Evolutionary conservation across 2,888 invertebrate species (phyloP).

Genomic region (Himalopsyche kuldschensis): DNA sequence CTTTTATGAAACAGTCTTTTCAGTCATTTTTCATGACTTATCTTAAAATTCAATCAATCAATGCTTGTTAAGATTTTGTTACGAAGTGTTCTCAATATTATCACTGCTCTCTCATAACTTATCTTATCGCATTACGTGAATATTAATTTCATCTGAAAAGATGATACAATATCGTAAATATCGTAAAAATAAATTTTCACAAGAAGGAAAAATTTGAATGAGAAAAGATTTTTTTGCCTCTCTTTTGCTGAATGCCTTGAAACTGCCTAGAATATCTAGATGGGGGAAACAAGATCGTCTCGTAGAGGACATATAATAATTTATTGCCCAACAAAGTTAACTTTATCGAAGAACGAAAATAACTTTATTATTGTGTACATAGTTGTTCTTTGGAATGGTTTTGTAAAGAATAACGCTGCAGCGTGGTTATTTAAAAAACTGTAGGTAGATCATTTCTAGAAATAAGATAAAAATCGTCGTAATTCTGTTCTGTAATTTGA

Average conservation of each 20-base stretch:
- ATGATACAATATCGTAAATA: too few relatives aligned
- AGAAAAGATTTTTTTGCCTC: background rate
- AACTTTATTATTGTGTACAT: conserved; percentile 56
- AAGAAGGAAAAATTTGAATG: background rate
- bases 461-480: too few relatives aligned
- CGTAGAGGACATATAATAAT: conserved; percentile 45
- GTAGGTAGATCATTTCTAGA: too few relatives aligned
- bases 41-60: too few relatives aligned
- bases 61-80: too few relatives aligned
- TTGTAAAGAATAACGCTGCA: background rate
- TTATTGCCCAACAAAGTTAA: conserved; percentile 59
- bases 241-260: conserved; percentile 6
- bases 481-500: too few relatives aligned
- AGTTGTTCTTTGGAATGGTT: background rate
- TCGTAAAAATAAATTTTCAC: background rate
- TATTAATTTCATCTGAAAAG: too few relatives aligned
- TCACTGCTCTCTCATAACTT: too few relatives aligned
- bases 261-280: background rate
- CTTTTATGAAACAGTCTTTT: too few relatives aligned
- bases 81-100: too few relatives aligned
- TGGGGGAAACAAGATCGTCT: conserved; percentile 23
- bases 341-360: conserved; percentile 61
- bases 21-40: too few relatives aligned
- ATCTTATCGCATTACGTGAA: too few relatives aligned
- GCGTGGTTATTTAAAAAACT: background rate